Conservation (phyloP, 2,113 vertebrate species). For the Diglossa brunneiventris region DNA sequence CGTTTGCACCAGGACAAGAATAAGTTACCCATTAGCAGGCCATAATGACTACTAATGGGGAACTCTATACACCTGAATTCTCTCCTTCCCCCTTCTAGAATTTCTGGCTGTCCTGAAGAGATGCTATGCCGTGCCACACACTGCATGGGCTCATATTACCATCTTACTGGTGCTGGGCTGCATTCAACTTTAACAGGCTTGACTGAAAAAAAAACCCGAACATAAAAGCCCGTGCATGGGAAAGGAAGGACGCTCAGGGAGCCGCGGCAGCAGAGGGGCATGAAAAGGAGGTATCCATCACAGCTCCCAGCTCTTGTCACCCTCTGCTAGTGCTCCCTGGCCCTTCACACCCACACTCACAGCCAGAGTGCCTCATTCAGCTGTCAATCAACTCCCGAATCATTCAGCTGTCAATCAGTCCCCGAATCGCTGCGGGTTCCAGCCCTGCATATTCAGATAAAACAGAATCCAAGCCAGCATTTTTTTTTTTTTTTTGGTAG, state of each 20-base stretch:
- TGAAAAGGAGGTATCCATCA: background rate
- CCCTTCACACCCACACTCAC: background rate
- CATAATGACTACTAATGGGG: background rate
- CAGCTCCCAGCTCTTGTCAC: background rate
- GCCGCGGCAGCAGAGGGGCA: fast-evolving
- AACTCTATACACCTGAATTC: background rate
- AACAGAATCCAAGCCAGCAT: background rate
- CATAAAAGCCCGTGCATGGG: background rate
- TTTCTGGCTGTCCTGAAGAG: background rate
- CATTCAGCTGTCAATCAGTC: background rate
- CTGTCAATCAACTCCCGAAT: background rate
- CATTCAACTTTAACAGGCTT: constrained; percentile 13
- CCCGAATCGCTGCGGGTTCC: background rate
- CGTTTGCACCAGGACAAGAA: background rate
- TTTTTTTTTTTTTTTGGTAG: background rate
- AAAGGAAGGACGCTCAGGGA: background rate
- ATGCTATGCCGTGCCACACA: background rate
- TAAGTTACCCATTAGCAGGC: background rate
- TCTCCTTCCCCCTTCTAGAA: background rate
- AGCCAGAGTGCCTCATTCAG: background rate
- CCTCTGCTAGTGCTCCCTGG: background rate
- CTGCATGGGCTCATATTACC: background rate
- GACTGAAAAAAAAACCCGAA: background rate
- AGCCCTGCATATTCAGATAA: background rate
- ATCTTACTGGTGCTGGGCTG: background rate